A percentile compares a stretch with the other conserved stretches of the same genome.
Evolutionary conservation across 2,797 vertebrate genomes (phyloP).

Genomic region (Sparidentex hasta): DNA sequence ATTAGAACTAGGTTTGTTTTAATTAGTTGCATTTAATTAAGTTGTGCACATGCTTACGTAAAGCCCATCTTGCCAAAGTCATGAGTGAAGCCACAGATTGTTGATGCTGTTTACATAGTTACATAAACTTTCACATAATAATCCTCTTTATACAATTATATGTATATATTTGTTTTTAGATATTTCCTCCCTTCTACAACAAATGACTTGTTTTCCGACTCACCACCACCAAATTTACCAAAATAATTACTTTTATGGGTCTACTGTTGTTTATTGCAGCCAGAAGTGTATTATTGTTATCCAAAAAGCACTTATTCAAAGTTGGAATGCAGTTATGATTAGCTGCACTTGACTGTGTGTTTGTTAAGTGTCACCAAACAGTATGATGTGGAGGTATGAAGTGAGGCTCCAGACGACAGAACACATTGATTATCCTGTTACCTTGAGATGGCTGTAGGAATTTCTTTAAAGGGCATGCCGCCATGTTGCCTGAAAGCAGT

Average conservation of each 20-base stretch:
- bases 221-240: not conserved
- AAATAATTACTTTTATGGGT: not conserved
- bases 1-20: not conserved
- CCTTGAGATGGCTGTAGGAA: not conserved
- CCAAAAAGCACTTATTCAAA: not conserved
- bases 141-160: slow-evolving; percentile 3
- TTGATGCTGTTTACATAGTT: not conserved
- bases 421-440: not conserved
- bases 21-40: not conserved
- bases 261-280: not conserved
- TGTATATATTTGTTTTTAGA: not conserved
- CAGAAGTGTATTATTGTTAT: not conserved
- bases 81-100: not conserved
- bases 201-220: not conserved
- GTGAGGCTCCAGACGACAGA: not conserved
- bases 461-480: not conserved
- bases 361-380: not conserved
- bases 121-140: not conserved
- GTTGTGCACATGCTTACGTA: slow-evolving; percentile 3
- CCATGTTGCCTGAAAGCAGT: not conserved
- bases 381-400: not conserved
- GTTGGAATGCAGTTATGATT: not conserved
- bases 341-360: too few species aligned
- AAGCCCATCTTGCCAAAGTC: not conserved
- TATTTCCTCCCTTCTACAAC: not conserved